A percentile compares a stretch with the other conserved stretches of the same genome.
Conservation (phyloP, 2,888 invertebrate species). For the Odontomyia ornata region DNA sequence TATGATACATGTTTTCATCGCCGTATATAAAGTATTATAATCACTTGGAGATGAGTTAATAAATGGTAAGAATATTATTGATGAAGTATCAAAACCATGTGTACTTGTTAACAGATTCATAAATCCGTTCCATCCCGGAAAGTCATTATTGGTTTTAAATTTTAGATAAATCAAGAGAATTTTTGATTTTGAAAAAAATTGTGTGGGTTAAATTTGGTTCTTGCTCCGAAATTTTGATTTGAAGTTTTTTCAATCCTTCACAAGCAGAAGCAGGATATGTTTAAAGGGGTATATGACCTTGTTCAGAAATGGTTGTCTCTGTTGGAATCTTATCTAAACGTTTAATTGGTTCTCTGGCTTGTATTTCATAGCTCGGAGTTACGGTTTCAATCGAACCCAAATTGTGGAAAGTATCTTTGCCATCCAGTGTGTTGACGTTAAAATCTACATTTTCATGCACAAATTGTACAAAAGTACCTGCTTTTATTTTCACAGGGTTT, state of each 20-base stretch:
- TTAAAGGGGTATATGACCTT: background rate
- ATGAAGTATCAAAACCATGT: background rate
- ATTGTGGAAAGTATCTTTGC: background rate
- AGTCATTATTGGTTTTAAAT: background rate
- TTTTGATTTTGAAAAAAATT: background rate
- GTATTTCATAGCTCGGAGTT: background rate
- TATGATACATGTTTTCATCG: background rate
- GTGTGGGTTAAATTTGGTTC: background rate
- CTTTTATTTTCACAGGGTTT: background rate
- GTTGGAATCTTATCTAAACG: background rate
- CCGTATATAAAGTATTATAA: background rate
- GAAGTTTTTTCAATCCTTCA: background rate
- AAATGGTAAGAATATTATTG: background rate
- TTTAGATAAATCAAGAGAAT: background rate
- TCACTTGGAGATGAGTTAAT: background rate
- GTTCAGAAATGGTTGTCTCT: background rate
- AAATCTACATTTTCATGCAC: background rate
- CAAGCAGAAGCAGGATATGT: background rate
- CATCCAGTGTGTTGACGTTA: background rate
- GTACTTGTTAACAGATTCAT: background rate
- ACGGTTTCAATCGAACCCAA: background rate
- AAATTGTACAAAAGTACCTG: background rate
- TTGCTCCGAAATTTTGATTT: background rate
- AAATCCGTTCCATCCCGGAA: slow-evolving; percentile 1
- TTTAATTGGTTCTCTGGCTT: background rate